These are phyloP conservation scores for Zosterops lateralis DNA, from an alignment of 2,113 vertebrate genomes.

Conservation along the genomic window DNA sequence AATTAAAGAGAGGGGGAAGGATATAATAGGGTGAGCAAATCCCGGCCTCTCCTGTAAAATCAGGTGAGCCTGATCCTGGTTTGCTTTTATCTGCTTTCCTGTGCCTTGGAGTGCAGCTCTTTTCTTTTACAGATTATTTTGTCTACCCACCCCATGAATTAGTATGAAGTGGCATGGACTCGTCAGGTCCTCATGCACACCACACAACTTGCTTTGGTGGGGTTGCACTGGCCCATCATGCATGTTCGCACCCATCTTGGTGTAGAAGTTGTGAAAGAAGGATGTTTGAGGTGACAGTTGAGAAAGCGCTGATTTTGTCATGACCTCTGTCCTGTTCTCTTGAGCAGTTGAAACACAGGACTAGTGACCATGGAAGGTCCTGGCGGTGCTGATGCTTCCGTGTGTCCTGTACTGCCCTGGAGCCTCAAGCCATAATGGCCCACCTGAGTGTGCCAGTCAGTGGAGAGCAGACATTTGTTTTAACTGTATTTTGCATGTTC, in stretches of 20 bases:
- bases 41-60: background rate
- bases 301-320: background rate
- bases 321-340: background rate
- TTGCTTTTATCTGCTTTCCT: background rate
- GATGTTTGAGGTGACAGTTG: background rate
- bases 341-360: background rate
- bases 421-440: background rate
- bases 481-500: background rate
- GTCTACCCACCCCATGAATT: too few relatives aligned
- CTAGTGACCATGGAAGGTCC: background rate
- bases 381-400: rapidly evolving
- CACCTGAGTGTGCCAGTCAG: background rate
- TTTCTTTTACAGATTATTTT: background rate
- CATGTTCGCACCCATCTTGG: background rate
- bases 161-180: background rate
- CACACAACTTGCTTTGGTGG: background rate
- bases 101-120: background rate
- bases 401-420: background rate
- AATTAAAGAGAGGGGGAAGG: background rate
- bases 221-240: background rate
- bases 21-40: background rate
- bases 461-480: background rate
- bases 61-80: background rate
- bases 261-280: background rate
- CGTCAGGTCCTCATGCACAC: background rate